These are phyloP conservation scores for Phortica magna DNA, from an alignment of 2,888 invertebrate genomes.

Conservation along the genomic window DNA sequence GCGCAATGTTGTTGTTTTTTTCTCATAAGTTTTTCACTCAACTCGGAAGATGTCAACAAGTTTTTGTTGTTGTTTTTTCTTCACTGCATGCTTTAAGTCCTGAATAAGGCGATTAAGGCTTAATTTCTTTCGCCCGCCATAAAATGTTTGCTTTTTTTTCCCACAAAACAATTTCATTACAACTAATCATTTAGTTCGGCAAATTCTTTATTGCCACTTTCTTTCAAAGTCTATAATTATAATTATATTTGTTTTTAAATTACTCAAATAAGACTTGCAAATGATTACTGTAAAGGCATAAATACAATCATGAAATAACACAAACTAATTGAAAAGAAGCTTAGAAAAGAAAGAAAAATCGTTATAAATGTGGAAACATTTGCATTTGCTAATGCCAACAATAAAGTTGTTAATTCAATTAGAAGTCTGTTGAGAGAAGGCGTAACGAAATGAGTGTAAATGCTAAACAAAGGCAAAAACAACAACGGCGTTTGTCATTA, in stretches of 20 bases:
- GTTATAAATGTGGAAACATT: slow-evolving; percentile 42
- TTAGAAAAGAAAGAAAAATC: slow-evolving; percentile 10
- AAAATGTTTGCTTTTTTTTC: no score
- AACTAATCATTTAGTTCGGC: no score
- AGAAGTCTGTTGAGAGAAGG: slow-evolving; percentile 47
- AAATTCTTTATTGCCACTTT: no score
- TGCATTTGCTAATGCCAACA: slow-evolving; percentile 36
- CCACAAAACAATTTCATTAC: no score
- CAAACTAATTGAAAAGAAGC: background rate
- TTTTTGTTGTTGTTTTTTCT: background rate
- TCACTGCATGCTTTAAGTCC: background rate
- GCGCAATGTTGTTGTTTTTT: background rate
- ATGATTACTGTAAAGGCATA: slow-evolving; percentile 27
- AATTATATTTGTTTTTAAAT: no score
- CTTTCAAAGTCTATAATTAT: no score
- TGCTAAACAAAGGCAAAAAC: no score
- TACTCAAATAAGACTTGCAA: background rate
- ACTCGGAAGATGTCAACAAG: background rate
- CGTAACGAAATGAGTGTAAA: background rate
- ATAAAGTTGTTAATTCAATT: slow-evolving; percentile 64
- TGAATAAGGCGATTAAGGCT: background rate
- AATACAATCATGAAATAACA: slow-evolving; percentile 38
- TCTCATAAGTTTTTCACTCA: background rate
- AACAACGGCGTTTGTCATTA: background rate
- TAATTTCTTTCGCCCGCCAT: no score